Percentiles rank a stretch among this genome's conserved stretches.
Evolutionary conservation across 1,140 invertebrate genomes (phyloP).

Genomic region (Theocolax elegans): DNA sequence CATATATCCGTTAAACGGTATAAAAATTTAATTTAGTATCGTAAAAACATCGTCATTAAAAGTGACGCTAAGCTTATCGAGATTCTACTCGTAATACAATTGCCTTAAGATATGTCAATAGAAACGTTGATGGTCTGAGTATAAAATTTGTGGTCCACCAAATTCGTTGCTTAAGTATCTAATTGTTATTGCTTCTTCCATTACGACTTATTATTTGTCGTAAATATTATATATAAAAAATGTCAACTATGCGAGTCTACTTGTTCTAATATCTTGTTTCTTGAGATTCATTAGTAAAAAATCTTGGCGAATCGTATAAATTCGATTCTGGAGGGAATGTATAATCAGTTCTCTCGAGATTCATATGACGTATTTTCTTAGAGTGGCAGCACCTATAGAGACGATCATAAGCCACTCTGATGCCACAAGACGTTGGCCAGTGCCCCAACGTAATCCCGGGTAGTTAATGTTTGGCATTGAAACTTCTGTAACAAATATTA

Average conservation of each 20-base stretch:
- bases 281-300: constrained; percentile 32
- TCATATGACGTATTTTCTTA: constrained; percentile 21
- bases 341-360: constrained; percentile 12
- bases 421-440: constrained; percentile 46
- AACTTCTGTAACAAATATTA: constrained; percentile 70
- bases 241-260: constrained; percentile 18
- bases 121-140: constrained; percentile 33
- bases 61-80: constrained; percentile 35
- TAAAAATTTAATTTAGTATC: constrained; percentile 32
- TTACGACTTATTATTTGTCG: constrained; percentile 3
- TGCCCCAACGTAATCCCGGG: constrained; percentile 67
- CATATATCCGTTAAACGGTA: constrained; percentile 23
- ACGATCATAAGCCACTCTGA: constrained; percentile 55
- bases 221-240: constrained; percentile 28
- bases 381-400: background rate
- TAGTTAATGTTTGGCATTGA: constrained; percentile 78
- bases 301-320: constrained; percentile 10
- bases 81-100: constrained; percentile 34
- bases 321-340: constrained; percentile 39
- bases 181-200: constrained; percentile 32
- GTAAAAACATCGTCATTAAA: constrained; percentile 30
- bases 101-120: constrained; percentile 25
- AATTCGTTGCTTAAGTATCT: constrained; percentile 34
- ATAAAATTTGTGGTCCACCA: constrained; percentile 37
- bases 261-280: constrained; percentile 11